Percentiles rank a stretch among this genome's conserved stretches.
These are phyloP conservation scores for Monomorium pharaonis DNA, from an alignment of 1,140 invertebrate genomes.

Conservation along the genomic window DNA sequence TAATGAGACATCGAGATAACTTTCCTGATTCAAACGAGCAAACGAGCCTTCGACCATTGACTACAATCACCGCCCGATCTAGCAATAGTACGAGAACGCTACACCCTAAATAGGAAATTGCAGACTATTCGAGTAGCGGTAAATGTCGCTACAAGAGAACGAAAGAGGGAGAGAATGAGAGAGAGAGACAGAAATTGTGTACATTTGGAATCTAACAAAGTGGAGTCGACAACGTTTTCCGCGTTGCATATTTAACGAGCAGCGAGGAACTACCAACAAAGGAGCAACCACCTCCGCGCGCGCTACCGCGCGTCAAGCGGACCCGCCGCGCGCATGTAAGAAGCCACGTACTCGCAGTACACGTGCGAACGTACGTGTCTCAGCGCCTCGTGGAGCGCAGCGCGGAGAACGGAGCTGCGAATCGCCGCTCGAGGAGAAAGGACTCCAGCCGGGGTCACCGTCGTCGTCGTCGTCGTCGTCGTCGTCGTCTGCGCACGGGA, in stretches of 20 bases:
- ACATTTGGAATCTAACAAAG: constrained; percentile 28
- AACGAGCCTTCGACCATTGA: background rate
- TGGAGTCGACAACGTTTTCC: constrained; percentile 17
- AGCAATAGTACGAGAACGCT: background rate
- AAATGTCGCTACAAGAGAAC: background rate
- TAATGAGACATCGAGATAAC: background rate
- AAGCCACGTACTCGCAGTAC: constrained; percentile 18
- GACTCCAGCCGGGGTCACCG: constrained; percentile 63
- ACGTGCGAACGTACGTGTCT: constrained; percentile 27
- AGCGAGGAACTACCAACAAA: constrained; percentile 37
- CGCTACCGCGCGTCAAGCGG: constrained; percentile 19
- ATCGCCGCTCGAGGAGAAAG: constrained; percentile 68
- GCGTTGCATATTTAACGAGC: constrained; percentile 51
- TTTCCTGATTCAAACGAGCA: background rate
- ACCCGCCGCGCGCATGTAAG: background rate
- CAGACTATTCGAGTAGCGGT: background rate
- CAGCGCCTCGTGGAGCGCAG: background rate
- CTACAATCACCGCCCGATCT: background rate
- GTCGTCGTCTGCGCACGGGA: constrained; percentile 52
- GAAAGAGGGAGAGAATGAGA: background rate
- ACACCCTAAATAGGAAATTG: constrained; percentile 15
- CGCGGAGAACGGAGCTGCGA: constrained; percentile 35
- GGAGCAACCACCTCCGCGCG: background rate
- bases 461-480: constrained; percentile 52
- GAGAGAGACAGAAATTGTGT: background rate